A percentile compares a stretch with the other conserved stretches of the same genome.
These are phyloP conservation scores for Myotis yumanensis DNA, from an alignment of 2,113 vertebrate species.

Conservation along the genomic window DNA sequence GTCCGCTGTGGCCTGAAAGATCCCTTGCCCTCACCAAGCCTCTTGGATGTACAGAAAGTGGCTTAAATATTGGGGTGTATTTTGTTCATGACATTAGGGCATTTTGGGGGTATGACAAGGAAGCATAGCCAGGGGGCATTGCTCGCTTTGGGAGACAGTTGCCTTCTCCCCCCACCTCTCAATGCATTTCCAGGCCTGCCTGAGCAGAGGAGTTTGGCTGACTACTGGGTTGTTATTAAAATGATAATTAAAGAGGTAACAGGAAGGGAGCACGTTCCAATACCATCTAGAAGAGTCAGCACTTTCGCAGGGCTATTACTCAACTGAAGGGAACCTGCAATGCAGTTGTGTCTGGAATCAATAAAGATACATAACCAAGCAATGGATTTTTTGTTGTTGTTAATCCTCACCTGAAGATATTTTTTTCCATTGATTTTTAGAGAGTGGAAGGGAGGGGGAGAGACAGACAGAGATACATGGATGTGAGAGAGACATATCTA, in stretches of 20 bases:
- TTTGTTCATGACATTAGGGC: not conserved
- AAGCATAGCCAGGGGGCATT: not conserved
- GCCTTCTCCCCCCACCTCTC: too few species aligned
- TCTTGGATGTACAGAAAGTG: not conserved
- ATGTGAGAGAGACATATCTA: too few species aligned
- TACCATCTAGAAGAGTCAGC: conserved; percentile 58
- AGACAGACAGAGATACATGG: too few species aligned
- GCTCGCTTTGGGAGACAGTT: not conserved
- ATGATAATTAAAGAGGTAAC: conserved; percentile 58
- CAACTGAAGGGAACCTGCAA: not conserved
- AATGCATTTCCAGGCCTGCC: conserved; percentile 44
- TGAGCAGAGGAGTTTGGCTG: conserved; percentile 47
- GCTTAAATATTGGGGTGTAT: not conserved
- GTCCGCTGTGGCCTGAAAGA: not conserved
- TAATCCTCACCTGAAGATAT: too few species aligned
- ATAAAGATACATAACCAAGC: not conserved
- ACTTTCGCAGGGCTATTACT: not conserved
- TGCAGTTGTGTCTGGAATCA: conserved; percentile 16
- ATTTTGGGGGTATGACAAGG: not conserved
- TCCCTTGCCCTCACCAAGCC: not conserved
- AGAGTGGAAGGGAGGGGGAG: too few species aligned
- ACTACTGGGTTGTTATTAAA: conserved; percentile 51
- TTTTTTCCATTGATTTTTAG: too few species aligned
- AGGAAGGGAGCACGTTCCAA: not conserved
- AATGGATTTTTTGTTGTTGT: not conserved